A percentile compares a stretch with the other conserved stretches of the same genome.
phyloP scores from a whole-genome alignment of 2,888 invertebrate species.

The Campoletis raptor region DNA sequence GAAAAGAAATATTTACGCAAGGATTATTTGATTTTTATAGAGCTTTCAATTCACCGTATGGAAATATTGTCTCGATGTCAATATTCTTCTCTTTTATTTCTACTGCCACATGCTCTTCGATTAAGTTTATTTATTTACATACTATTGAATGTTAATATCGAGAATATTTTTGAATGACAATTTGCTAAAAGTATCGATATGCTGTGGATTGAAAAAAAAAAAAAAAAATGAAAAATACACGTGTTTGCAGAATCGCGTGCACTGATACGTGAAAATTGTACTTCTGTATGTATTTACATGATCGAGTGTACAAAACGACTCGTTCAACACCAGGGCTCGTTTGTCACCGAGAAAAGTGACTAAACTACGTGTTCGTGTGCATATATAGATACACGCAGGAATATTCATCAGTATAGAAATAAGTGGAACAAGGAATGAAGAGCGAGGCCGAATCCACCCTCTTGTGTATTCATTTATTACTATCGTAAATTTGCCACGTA shows the following conservation, averaged over 20 bases:
- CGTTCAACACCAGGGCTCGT: constrained; percentile 49
- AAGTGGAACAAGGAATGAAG: constrained; percentile 26
- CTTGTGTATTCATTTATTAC: constrained; percentile 38
- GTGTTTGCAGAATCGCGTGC: constrained; percentile 40
- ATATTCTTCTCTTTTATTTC: neutral
- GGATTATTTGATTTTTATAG: too few relatives aligned
- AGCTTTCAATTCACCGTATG: too few relatives aligned
- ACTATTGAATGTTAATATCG: neutral
- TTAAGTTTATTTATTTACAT: neutral
- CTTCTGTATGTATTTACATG: constrained; percentile 35
- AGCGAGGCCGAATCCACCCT: constrained; percentile 40
- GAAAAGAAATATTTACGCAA: too few relatives aligned
- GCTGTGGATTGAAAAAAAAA: too few relatives aligned
- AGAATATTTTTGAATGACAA: constrained; percentile 44
- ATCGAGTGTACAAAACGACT: constrained; percentile 55
- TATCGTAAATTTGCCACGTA: constrained; percentile 53
- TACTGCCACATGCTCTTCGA: neutral
- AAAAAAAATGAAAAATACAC: constrained; percentile 47
- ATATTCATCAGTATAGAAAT: constrained; percentile 27
- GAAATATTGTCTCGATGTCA: neutral
- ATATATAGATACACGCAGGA: neutral
- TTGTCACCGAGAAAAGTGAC: constrained; percentile 61
- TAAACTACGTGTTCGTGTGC: constrained; percentile 50
- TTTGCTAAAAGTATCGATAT: constrained; percentile 43
- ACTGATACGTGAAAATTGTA: constrained; percentile 41